Conservation (phyloP, 2,797 vertebrate species). For the Epinephelus awoara region DNA sequence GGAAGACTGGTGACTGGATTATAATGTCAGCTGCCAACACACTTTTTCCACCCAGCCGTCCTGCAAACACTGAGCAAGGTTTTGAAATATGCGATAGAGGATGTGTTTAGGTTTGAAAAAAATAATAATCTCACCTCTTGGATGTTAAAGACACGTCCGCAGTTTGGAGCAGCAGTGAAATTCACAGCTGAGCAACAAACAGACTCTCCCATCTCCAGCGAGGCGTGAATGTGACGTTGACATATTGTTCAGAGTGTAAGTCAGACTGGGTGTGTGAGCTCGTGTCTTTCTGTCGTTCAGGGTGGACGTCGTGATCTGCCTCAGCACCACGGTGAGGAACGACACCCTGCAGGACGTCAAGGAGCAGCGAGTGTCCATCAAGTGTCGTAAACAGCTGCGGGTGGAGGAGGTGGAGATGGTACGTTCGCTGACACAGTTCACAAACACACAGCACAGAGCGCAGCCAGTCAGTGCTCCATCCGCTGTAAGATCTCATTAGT, state of each 20-base stretch:
- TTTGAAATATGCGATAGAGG: neutral
- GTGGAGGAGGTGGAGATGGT: conserved; percentile 99
- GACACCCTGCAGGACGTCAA: conserved; percentile 96
- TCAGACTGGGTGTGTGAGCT: neutral
- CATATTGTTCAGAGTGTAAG: neutral
- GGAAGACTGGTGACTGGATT: conserved; percentile 1
- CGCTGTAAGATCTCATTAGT: neutral
- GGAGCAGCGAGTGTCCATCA: conserved; percentile 95
- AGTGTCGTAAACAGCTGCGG: conserved; percentile 96
- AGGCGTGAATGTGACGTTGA: too few relatives aligned
- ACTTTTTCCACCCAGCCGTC: neutral
- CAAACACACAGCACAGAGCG: too few relatives aligned
- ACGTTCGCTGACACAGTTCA: conserved; percentile 38
- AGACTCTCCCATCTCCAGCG: neutral
- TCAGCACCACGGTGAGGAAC: conserved; percentile 96
- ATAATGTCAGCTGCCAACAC: conserved; percentile 8
- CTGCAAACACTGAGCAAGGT: neutral
- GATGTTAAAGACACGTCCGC: neutral
- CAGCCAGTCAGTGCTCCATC: neutral
- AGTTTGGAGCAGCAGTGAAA: neutral
- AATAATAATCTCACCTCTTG: neutral
- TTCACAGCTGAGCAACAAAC: too few relatives aligned
- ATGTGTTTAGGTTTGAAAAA: neutral
- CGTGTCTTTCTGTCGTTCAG: conserved; percentile 72
- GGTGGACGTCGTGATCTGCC: conserved; percentile 97